Evolutionary conservation across 1,140 invertebrate genomes (phyloP), one percentile per base, ranked within the genome.

Genomic region (Triops cancriformis): DNA sequence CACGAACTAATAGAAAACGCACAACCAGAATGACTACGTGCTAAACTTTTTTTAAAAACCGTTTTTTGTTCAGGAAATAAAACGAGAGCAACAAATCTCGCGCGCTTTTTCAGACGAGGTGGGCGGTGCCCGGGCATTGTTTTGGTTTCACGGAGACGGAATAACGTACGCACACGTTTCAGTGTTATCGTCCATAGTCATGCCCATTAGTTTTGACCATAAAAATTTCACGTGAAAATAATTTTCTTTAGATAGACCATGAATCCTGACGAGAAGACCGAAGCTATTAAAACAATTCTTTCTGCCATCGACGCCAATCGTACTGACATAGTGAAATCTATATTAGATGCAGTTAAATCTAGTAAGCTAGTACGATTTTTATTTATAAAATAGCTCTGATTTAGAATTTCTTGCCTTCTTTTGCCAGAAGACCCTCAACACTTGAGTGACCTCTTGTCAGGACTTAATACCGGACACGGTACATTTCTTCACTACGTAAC

Each of bases 401-500:
- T 10, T 77, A 31, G 9, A n/a, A 31, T 73, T 6, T 14, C 7
- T 28, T 28, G 23, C 10, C 11, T 64, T 74, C 9, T 14, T 73
- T 51, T 5, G 74, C 72, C 41, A 74, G 41, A 42, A n/a, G 77
- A 73, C 1, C 41, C 73, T 7, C 10, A 42, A 2, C 23, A 73
- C 6, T 28, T 78, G 12, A n/a, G 14, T 0, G 74, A 73, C 26
- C 26, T 78, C 11, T 43, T 78, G 27, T 45, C 43, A 11, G 18
- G 45, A 51, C 23, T 43, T 18, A 7, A 72, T 23, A 23, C 31
- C 9, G 77, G 74, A 45, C 31, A 78, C n/a, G 77, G 77, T 0
- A 74, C 77, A 43, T 74, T 78, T 45, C 77, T 78, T 27, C 77
- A 78, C 51, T 45, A 37, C 12, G 77, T 73, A 14, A 73, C 72